phyloP scores from a whole-genome alignment of 2,113 vertebrate species.

The Argyrosomus japonicus region DNA sequence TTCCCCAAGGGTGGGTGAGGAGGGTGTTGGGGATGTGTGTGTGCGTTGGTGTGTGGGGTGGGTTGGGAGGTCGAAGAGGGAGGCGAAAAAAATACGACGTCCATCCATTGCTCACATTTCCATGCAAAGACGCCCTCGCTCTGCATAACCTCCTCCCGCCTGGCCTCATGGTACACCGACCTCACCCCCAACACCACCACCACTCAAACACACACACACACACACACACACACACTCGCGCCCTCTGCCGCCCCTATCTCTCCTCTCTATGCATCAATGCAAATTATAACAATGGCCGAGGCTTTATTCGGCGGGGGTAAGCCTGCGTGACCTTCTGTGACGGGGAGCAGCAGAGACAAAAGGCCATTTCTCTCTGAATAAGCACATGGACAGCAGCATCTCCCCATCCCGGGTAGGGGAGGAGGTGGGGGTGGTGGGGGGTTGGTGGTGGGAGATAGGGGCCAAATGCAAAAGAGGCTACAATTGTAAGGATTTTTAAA shows the following conservation, averaged over 20 bases:
- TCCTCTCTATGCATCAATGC: conserved; percentile 85
- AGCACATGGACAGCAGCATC: conserved; percentile 78
- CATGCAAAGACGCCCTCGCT: conserved; percentile 77
- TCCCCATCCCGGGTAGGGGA: conserved; percentile 37
- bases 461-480: conserved; percentile 68
- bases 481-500: conserved; percentile 65
- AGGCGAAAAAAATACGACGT: conserved; percentile 86
- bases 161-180: conserved; percentile 56
- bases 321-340: conserved; percentile 85
- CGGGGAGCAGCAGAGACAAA: conserved; percentile 82
- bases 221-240: conserved; percentile 17
- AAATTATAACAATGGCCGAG: conserved; percentile 85
- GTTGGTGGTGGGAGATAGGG: conserved; percentile 24
- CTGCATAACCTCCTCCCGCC: conserved; percentile 72
- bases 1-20: conserved; percentile 81
- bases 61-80: neutral
- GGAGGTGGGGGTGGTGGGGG: neutral
- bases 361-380: conserved; percentile 81
- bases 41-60: neutral
- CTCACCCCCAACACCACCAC: conserved; percentile 3
- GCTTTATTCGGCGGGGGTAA: conserved; percentile 82
- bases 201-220: conserved; percentile 11
- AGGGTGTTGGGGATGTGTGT: conserved; percentile 1
- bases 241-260: conserved; percentile 63
- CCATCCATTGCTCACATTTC: conserved; percentile 79